These are phyloP conservation scores for Neoaliturus tenellus DNA, from an alignment of 2,888 invertebrate species.

Conservation along the genomic window DNA sequence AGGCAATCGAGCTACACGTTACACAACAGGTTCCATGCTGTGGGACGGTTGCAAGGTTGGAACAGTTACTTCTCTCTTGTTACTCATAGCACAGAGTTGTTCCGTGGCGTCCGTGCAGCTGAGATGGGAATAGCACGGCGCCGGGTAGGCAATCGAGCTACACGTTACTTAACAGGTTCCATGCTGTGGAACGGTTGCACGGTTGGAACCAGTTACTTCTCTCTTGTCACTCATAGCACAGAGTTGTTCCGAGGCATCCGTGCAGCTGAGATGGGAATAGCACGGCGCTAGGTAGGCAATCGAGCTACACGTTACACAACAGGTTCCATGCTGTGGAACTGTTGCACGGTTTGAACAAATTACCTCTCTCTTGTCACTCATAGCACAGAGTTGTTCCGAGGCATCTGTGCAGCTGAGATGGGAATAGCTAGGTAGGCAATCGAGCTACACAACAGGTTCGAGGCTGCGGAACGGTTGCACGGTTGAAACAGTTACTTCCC, in stretches of 20 bases:
- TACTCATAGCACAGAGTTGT: background rate
- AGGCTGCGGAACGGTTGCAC: constrained; percentile 1
- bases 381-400: no score
- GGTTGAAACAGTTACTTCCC: background rate
- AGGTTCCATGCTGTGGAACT: no score
- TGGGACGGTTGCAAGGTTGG: background rate
- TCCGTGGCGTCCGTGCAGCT: background rate
- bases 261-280: no score
- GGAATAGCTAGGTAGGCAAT: constrained; percentile 7
- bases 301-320: no score
- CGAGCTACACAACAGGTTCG: background rate
- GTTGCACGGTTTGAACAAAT: no score
- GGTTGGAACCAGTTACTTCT: background rate
- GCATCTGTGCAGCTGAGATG: background rate
- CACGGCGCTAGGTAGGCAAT: no score
- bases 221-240: background rate
- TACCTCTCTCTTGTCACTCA: no score
- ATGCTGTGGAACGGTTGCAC: background rate
- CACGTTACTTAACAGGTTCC: background rate
- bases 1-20: constrained; percentile 14
- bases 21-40: background rate
- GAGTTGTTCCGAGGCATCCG: no score
- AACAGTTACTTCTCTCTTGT: background rate
- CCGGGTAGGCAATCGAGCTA: constrained; percentile 21
- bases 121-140: background rate